Evolutionary conservation across 2,888 invertebrate species (phyloP).

Genomic region (Drosophila lacicola): DNA sequence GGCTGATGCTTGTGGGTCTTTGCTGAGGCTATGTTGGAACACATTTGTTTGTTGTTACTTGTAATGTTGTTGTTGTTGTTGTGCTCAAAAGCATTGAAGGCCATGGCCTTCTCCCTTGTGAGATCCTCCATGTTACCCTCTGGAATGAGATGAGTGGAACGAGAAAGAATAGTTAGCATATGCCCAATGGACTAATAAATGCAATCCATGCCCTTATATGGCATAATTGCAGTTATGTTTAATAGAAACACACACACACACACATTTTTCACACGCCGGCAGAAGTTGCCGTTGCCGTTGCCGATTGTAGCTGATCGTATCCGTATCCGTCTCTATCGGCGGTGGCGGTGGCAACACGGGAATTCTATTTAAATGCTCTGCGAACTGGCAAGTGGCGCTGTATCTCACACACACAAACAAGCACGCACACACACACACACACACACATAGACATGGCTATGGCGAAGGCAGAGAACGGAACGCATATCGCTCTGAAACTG

Average conservation of each 20-base stretch:
- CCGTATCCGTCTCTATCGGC: conserved; percentile 53
- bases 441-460: conserved; percentile 3
- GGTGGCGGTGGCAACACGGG: conserved; percentile 53
- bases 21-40: conserved; percentile 21
- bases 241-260: conserved; percentile 4
- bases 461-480: conserved; percentile 34
- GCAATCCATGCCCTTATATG: conserved; percentile 3
- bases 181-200: background rate
- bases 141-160: conserved; percentile 44
- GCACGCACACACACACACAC: conserved; percentile 21
- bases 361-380: conserved; percentile 73
- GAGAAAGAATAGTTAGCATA: background rate
- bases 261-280: conserved; percentile 51
- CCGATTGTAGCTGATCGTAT: conserved; percentile 35
- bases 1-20: conserved; percentile 29
- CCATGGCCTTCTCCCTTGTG: conserved; percentile 60
- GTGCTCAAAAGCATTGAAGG: conserved; percentile 46
- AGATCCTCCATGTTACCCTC: conserved; percentile 84
- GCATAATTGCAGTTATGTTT: conserved; percentile 11
- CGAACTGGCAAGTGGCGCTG: conserved; percentile 73
- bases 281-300: conserved; percentile 19
- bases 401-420: conserved; percentile 29
- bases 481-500: conserved; percentile 52
- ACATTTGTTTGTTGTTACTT: conserved; percentile 36
- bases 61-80: conserved; percentile 36